Evolutionary conservation across 2,888 invertebrate species (phyloP).

Genomic region (Caenorhabditis macrosperma): DNA sequence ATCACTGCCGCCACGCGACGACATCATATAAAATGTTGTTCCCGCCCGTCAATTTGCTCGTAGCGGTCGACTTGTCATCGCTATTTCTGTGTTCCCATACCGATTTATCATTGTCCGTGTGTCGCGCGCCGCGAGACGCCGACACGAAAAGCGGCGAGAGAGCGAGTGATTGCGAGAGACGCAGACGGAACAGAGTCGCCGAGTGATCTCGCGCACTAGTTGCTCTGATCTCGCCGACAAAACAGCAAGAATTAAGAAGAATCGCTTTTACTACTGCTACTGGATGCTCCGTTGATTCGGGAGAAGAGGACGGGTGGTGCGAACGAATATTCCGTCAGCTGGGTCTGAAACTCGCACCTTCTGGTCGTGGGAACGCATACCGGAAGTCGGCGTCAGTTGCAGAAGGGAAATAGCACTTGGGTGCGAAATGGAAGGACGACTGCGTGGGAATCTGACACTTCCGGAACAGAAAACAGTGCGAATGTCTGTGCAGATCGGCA

Average conservation of each 20-base stretch:
- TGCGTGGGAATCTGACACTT: not conserved
- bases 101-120: constrained; percentile 59
- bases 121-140: not conserved
- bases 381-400: not conserved
- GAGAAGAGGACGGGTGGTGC: not conserved
- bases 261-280: not conserved
- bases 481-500: not conserved
- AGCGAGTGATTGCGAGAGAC: constrained; percentile 8
- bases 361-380: not conserved
- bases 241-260: constrained; percentile 4
- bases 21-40: constrained; percentile 48
- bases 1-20: too few species aligned
- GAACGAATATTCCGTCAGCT: not conserved
- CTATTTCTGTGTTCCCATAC: constrained; percentile 54
- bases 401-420: not conserved
- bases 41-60: constrained; percentile 46
- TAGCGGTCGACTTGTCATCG: constrained; percentile 42
- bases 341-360: not conserved
- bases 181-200: not conserved
- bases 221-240: constrained; percentile 51
- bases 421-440: not conserved
- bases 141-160: constrained; percentile 15
- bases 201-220: constrained; percentile 41
- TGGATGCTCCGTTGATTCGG: not conserved
- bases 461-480: not conserved